A percentile compares a stretch with the other conserved stretches of the same genome.
These are phyloP conservation scores for Erebia ligea DNA, from an alignment of 2,888 invertebrate species.

Conservation along the genomic window DNA sequence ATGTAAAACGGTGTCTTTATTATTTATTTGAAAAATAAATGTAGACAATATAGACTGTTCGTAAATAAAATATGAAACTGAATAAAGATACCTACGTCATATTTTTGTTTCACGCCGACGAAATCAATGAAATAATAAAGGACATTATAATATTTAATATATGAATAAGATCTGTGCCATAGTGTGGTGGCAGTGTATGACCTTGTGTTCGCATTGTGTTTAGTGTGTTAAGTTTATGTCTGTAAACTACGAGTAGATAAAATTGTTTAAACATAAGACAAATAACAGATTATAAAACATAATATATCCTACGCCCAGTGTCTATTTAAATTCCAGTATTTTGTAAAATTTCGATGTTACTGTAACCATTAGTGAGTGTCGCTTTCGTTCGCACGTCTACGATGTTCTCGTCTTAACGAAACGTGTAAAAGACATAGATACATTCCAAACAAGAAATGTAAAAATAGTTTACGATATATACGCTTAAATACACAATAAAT, in stretches of 20 bases:
- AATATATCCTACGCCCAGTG: slow-evolving; percentile 53
- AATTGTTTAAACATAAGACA: slow-evolving; percentile 62
- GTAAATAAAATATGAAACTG: slow-evolving; percentile 11
- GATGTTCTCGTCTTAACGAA: slow-evolving; percentile 52
- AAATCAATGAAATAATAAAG: slow-evolving; percentile 45
- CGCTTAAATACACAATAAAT: slow-evolving; percentile 73
- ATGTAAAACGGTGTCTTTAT: slow-evolving; percentile 47
- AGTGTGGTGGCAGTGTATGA: slow-evolving; percentile 74
- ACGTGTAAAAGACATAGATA: slow-evolving; percentile 59
- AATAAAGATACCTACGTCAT: slow-evolving; percentile 12
- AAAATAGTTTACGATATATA: slow-evolving; percentile 67
- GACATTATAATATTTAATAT: slow-evolving; percentile 62
- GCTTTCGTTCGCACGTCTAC: slow-evolving; percentile 60
- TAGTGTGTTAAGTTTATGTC: slow-evolving; percentile 71
- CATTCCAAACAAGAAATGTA: slow-evolving; percentile 70
- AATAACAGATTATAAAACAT: slow-evolving; percentile 55
- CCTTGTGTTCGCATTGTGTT: slow-evolving; percentile 71
- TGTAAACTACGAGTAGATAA: slow-evolving; percentile 73
- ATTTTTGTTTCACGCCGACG: slow-evolving; percentile 11
- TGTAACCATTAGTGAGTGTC: slow-evolving; percentile 49
- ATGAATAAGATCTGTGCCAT: slow-evolving; percentile 80
- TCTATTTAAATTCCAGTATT: slow-evolving; percentile 50
- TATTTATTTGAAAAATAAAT: slow-evolving; percentile 26
- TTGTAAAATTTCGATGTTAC: slow-evolving; percentile 50
- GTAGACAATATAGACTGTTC: slow-evolving; percentile 10